Percentiles rank a stretch among this genome's conserved stretches.
Evolutionary conservation across 2,888 invertebrate species (phyloP).

Genomic region (Uropetala carovei): DNA sequence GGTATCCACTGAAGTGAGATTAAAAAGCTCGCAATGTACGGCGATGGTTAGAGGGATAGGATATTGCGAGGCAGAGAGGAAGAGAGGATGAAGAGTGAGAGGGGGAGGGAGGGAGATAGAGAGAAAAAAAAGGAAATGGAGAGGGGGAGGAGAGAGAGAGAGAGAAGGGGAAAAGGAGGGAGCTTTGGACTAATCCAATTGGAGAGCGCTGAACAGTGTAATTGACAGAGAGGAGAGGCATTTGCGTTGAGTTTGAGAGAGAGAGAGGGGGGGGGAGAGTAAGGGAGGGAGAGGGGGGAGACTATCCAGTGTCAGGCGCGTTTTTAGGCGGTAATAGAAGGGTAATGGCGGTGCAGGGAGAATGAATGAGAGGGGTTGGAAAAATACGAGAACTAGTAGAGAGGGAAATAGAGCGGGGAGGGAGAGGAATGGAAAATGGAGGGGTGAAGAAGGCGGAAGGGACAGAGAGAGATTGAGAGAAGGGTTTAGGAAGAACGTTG

Average conservation of each 20-base stretch:
- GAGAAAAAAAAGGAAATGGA: not conserved
- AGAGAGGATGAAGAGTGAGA: not conserved
- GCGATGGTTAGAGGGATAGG: not conserved
- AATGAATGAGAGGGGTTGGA: not conserved
- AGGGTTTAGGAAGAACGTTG: not conserved
- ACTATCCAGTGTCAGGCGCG: not conserved
- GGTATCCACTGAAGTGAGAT: conserved; percentile 57
- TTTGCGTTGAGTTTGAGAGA: conserved; percentile 30
- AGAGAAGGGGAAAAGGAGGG: not conserved
- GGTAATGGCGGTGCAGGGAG: conserved; percentile 18
- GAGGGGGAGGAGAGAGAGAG: not conserved
- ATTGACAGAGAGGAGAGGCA: conserved; percentile 56
- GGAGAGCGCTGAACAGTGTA: conserved; percentile 61
- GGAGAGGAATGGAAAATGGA: not conserved
- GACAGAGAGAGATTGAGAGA: not conserved
- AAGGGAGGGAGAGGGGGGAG: not conserved
- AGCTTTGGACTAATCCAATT: conserved; percentile 54
- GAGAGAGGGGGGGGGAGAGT: not conserved
- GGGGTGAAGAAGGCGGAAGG: not conserved
- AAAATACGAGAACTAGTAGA: not conserved
- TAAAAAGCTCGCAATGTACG: conserved; percentile 43
- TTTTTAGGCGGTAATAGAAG: conserved; percentile 38
- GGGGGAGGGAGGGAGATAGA: not conserved
- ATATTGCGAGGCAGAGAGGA: not conserved
- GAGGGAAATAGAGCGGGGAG: not conserved